Base-by-base conservation (phyloP, 2,797 vertebrate species). In the Diplodus sargus region DNA sequence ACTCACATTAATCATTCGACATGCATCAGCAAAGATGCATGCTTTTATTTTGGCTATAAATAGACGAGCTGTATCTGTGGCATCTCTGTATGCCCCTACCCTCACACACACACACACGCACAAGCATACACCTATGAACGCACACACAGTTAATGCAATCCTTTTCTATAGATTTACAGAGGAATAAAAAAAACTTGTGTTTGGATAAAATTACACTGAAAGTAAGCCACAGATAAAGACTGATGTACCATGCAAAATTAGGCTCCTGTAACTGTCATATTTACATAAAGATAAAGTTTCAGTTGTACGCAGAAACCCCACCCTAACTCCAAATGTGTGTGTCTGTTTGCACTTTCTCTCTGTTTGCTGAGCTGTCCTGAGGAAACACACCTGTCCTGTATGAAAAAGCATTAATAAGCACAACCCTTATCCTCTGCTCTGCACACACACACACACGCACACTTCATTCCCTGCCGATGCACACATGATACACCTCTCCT, bases 361-460 rank as follows among this genome's bases (percentile, higher is more conserved):
- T 87, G 86, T 91, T 89, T 93, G 84, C 73, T 68, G 61, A 90
- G 84, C 89, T 86, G 82, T 68, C 48, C 51, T 43, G 75, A 73
- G 64, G 73, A 86, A 83, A 84, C 76, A 88, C 87, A 92, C 81
- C 88, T 89, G 90, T 78, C 85, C 77, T 79, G 60, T 69, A 52
- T 74, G 18, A 76, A 84, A 83, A 70, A 28, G 47, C 47, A 74
- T 52, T 70, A 73, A 84, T 65, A 83, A 62, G 56, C 68, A 83
- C 39, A 72, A 63, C 71, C 39, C 59, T 66, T 71, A 68, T 14
- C 48, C 63, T 63, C 48, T 47, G 20, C n/a, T n/a, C n/a, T n/a
- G n/a, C n/a, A n/a, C 43, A 10, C 45, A 22, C 39, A 6, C 45
- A 61, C 13, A 64, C 48, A 59, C 67, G 49, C n/a, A 58, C 20